Conservation (phyloP, 1,140 invertebrate species). For the Magallana angulata region DNA sequence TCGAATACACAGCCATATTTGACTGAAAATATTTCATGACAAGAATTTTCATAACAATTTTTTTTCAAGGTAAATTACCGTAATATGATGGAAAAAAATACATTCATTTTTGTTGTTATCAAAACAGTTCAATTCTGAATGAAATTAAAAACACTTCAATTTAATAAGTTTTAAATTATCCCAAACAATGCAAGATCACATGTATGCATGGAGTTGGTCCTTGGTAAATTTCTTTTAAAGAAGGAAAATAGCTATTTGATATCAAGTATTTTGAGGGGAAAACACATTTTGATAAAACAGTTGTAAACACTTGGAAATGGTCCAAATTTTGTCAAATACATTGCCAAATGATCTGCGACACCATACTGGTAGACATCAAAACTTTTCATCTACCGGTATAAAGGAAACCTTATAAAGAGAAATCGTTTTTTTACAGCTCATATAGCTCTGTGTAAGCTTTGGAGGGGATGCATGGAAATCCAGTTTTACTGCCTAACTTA, state of each 20-base stretch:
- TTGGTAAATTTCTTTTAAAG: not conserved
- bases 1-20: not conserved
- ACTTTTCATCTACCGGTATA: not conserved
- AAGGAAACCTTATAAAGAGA: conserved; percentile 21
- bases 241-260: not conserved
- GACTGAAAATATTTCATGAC: not conserved
- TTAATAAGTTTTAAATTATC: not conserved
- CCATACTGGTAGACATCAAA: conserved; percentile 10
- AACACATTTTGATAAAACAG: not conserved
- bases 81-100: not conserved
- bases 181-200: not conserved
- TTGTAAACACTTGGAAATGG: conserved; percentile 19
- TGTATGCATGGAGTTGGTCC: not conserved
- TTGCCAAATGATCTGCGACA: conserved; percentile 18
- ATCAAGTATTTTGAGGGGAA: not conserved
- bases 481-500: not conserved
- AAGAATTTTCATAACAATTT: not conserved
- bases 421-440: conserved; percentile 17
- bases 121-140: not conserved
- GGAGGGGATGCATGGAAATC: not conserved
- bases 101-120: not conserved
- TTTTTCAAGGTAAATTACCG: conserved; percentile 15
- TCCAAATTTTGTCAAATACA: conserved; percentile 1
- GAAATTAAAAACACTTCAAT: not conserved
- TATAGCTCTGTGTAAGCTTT: not conserved